Base-by-base conservation (phyloP, 1,140 invertebrate genomes). In the Aphelenchoides besseyi region DNA sequence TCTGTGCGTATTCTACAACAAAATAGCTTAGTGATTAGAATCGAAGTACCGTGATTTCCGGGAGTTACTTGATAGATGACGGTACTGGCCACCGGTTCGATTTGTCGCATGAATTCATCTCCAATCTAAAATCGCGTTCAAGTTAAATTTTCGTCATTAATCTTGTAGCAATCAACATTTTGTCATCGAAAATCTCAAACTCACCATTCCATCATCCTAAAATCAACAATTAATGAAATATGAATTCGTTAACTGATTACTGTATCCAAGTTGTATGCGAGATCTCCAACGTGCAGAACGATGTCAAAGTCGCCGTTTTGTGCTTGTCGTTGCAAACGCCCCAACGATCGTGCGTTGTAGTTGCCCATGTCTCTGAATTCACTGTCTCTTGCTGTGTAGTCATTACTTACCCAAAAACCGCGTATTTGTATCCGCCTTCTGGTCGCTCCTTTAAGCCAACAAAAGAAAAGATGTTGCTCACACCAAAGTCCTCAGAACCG, bases 21-120 rank as follows among this genome's bases (percentile, higher is more conserved):
- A 41, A n/a, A 41, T 5, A 41, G 5, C 55, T 59, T 5, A 59
- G 23, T 5, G 5, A 59, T 59, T 59, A 12, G 18, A 59, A 8
- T 59, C 5, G 23, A 59, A 28, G 18, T 8, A 33, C 55, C 32
- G 36, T 66, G 63, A 37, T 29, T 66, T 8, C 63, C 59, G 30
- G 29, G 18, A 33, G 12, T 37, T 29, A 66, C 63, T 35, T 32
- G 16, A 53, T 96, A 96, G 0, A 93, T 93, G 67, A 94, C 86
- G 85, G 91, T 90, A 33, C 91, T 91, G 54, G 94, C 92, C 55
- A 95, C 87, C 1, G 90, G 88, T 86, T 95, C 89, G 73, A 96
- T 91, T 87, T 92, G 91, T 33, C 89, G 88, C 92, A 95, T 94
- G 85, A 94, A 96, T 84, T 91, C 89, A 87, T 95, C 92, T 0